Evolutionary conservation across 1,140 invertebrate genomes (phyloP), one percentile per base, ranked within the genome.

Genomic region (Holotrichia oblita): DNA sequence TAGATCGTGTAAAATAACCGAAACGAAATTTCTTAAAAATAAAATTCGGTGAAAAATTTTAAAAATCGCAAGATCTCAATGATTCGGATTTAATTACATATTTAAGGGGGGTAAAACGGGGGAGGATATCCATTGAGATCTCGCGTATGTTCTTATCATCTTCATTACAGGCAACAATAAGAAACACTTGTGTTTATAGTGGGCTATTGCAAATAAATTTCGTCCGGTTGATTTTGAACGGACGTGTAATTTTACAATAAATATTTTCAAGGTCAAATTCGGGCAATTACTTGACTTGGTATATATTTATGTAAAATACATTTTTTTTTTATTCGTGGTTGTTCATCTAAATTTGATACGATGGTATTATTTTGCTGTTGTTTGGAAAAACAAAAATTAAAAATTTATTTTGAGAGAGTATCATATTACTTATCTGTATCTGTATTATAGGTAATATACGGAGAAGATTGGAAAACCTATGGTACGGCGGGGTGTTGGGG

Each of bases 221-320:
- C 82, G 81, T 82, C 81, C 34, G 12, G n/a, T 55, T 69, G 44
- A 8, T 69, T 69, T 69, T 69, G 12, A 20, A 20, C 9, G 61
- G 27, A 12, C 22, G n/a, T 81, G 85, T 85, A 85, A 87, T 86
- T 87, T 87, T 87, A 87, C 86, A 84, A 85, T 85, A 87, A 85
- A 86, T 87, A 86, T 81, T 27, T 14, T 34, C 61, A 69, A 69
- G 17, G 86, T 86, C 86, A 81, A 34, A 82, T 85, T 87, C 86
- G 86, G 86, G 86, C 86, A 84, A 64, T 2, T 34, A 80, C 22
- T 84, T 85, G 84, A 85, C 85, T 69, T 69, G 82, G 79, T 80
- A 34, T 82, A 85, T 86, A 86, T 85, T 86, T 86, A 84, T 85
- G 86, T 86, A 86, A 86, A 86, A 86, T 84, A 87, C 85, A 83